Percentiles rank a stretch among this genome's conserved stretches.
phyloP scores from a whole-genome alignment of 2,888 invertebrate species.

The Lycia hirtaria region DNA sequence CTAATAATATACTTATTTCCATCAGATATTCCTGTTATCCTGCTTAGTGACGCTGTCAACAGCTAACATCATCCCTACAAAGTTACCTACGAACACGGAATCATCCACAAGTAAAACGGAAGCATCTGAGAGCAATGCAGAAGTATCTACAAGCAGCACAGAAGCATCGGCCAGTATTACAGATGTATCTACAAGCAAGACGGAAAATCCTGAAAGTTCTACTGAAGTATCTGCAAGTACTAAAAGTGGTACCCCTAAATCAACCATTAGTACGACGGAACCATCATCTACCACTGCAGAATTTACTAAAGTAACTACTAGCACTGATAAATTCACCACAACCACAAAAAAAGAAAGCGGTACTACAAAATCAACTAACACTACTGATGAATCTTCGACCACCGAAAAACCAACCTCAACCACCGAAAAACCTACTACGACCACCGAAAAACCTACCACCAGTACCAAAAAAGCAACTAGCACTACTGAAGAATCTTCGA shows the following conservation, averaged over 20 bases:
- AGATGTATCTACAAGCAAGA: neutral
- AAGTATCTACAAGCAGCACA: neutral
- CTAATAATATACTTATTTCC: neutral
- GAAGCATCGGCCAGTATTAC: neutral
- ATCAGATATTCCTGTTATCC: slow-evolving; percentile 1
- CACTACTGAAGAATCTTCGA: neutral
- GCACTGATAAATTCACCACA: neutral
- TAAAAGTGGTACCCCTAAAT: too few relatives aligned
- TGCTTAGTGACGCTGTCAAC: neutral
- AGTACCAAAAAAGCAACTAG: neutral
- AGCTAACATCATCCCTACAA: neutral
- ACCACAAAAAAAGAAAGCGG: neutral
- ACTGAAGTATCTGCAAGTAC: neutral
- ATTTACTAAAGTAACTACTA: neutral
- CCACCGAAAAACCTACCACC: neutral
- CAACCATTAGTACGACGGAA: too few relatives aligned
- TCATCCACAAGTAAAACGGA: neutral
- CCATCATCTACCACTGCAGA: neutral
- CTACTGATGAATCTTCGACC: too few relatives aligned
- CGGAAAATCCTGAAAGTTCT: too few relatives aligned
- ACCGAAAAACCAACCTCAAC: neutral
- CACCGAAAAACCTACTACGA: neutral
- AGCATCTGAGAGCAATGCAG: neutral
- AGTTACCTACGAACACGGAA: neutral
- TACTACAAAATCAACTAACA: neutral